phyloP scores from a whole-genome alignment of 2,888 invertebrate species.

The Diadegma fenestrale region DNA sequence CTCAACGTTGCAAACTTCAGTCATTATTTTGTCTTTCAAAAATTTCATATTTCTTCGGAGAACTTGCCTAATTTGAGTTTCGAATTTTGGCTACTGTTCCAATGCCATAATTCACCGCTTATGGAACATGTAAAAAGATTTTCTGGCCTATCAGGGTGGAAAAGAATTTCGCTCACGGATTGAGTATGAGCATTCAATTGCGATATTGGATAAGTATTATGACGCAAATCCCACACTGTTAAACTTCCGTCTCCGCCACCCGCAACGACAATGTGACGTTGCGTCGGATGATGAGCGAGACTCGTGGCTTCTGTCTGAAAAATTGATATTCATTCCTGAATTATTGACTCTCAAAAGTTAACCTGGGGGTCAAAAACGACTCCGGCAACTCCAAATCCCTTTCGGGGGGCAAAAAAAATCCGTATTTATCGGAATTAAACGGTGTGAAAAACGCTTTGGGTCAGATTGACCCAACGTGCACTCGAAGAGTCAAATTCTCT shows the following conservation, averaged over 20 bases:
- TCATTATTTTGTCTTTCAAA: not conserved
- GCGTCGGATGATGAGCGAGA: conserved; percentile 94
- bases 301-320: conserved; percentile 90
- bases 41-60: not conserved
- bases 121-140: conserved; percentile 93
- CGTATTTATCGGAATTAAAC: too few species aligned
- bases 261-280: conserved; percentile 93
- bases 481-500: not conserved
- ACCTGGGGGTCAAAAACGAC: too few species aligned
- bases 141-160: conserved; percentile 94
- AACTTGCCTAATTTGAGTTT: conserved; percentile 80
- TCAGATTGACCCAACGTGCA: too few species aligned
- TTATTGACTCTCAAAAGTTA: too few species aligned
- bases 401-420: too few species aligned
- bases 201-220: conserved; percentile 93
- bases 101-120: conserved; percentile 95
- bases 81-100: conserved; percentile 87
- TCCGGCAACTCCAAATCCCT: too few species aligned
- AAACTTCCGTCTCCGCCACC: conserved; percentile 95
- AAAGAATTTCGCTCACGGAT: conserved; percentile 93
- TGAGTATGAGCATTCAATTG: conserved; percentile 92
- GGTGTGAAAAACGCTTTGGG: too few species aligned
- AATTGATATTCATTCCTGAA: conserved; percentile 15
- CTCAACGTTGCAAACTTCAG: too few species aligned
- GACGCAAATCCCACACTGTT: conserved; percentile 95